Base-by-base conservation (phyloP, 2,797 vertebrate genomes). In the Loris lydekkerianus region DNA sequence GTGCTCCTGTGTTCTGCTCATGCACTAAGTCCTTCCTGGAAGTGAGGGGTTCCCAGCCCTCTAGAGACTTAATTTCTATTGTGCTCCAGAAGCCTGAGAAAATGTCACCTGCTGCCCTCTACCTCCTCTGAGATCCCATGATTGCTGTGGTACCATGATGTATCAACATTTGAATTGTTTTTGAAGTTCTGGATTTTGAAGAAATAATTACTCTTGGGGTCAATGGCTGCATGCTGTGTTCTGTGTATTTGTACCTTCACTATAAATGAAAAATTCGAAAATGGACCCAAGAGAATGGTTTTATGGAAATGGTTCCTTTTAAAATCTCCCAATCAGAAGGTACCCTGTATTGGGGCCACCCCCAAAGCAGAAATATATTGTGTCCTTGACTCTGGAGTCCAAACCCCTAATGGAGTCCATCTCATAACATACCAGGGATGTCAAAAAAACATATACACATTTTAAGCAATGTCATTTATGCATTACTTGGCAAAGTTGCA, bases 71-170 rank as follows among this genome's bases (percentile, higher is more conserved):
- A 9, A 29, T 20, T 34, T 15, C 21, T 4, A 6, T 27, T 10
- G 4, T 25, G 10, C 63, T n/a, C n/a, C 23, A 56, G 93, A 61
- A 78, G 1, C 63, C 72, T 67, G 43, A 76, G 40, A 34, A 3
- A 46, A 10, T 31, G 69, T 3, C 29, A 3, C 63, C 63, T 65
- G 27, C 17, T 20, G 31, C 43, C 49, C 14, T 1, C 10, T 21
- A 0, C 10, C 5, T 17, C 5, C 60, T 27, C 31, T 3, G 40
- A 15, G 43, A n/a, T 14, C 11, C 43, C 1, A 13, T 1, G 27
- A 10, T n/a, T 10, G 46, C 40, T 31, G 13, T 0, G 0, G 9
- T 5, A 43, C 3, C 8, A 3, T 40, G 11, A 2, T 43, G 56
- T 31, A 49, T 61, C 60, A 17, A 13, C 23, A 10, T 15, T 58